Evolutionary conservation across 2,797 vertebrate genomes (phyloP).

Genomic region (Oreochromis grahami): DNA sequence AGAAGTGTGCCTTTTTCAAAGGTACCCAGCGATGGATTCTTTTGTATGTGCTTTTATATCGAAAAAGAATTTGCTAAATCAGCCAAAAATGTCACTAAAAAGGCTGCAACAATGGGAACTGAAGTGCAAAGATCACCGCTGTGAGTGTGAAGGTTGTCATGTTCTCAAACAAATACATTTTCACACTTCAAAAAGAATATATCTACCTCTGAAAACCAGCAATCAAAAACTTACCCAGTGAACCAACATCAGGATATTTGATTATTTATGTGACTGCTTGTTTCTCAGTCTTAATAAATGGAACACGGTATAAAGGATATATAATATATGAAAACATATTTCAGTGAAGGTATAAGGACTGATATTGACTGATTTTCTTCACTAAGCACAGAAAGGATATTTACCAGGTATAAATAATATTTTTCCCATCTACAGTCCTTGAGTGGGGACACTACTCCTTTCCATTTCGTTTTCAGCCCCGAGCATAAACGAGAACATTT

Average conservation of each 20-base stretch:
- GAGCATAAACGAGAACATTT: background rate
- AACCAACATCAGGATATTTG: background rate
- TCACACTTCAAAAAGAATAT: background rate
- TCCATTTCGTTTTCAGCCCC: accelerated
- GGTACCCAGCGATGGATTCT: background rate
- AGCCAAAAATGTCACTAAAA: background rate
- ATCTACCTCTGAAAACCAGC: accelerated
- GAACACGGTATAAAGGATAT: accelerated
- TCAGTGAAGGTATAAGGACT: background rate
- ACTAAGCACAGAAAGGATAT: background rate
- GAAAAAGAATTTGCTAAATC: background rate
- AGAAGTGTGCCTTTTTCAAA: background rate
- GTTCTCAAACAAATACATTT: background rate
- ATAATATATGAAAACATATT: background rate
- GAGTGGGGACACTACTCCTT: background rate
- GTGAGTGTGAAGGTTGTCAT: background rate
- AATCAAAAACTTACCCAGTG: accelerated
- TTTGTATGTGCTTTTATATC: background rate
- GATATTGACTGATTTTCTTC: background rate
- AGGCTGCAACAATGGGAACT: background rate
- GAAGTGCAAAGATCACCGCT: background rate
- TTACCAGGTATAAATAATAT: background rate
- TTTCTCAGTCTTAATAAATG: background rate
- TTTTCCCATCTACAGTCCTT: background rate
- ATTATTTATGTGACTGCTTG: background rate